Evolutionary conservation across 2,113 vertebrate genomes (phyloP).

Genomic region (Argyrosomus japonicus): DNA sequence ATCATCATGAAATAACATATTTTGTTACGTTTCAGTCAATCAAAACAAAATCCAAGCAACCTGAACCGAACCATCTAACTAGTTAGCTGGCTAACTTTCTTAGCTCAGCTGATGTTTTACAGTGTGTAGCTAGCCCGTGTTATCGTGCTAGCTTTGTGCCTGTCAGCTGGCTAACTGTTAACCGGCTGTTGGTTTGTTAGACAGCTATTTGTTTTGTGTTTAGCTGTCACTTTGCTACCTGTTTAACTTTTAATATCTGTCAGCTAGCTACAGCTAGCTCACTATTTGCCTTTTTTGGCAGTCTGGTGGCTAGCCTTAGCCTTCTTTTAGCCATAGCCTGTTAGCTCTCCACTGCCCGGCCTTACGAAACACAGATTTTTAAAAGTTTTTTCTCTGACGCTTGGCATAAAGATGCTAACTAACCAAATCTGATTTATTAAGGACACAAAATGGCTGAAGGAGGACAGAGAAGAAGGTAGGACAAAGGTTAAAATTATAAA

Average conservation of each 20-base stretch:
- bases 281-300: conserved; percentile 61
- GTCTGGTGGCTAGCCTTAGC: conserved; percentile 68
- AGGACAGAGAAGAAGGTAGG: neutral
- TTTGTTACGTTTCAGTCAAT: conserved; percentile 13
- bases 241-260: conserved; percentile 30
- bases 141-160: conserved; percentile 59
- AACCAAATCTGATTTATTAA: conserved; percentile 5
- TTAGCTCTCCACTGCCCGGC: conserved; percentile 72
- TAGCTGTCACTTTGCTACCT: conserved; percentile 36
- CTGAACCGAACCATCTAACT: conserved; percentile 14
- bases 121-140: conserved; percentile 51
- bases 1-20: conserved; percentile 13
- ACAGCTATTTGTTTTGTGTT: conserved; percentile 23
- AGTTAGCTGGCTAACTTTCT: conserved; percentile 45
- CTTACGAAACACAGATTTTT: conserved; percentile 59
- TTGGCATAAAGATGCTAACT: neutral
- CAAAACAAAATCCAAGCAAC: neutral
- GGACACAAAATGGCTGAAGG: conserved; percentile 14
- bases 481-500: neutral
- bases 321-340: conserved; percentile 64
- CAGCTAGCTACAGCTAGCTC: conserved; percentile 44
- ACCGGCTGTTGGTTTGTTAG: conserved; percentile 16
- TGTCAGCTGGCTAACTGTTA: conserved; percentile 42
- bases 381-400: conserved; percentile 2
- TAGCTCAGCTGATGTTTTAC: conserved; percentile 31